A percentile compares a stretch with the other conserved stretches of the same genome.
phyloP scores from a whole-genome alignment of 2,888 invertebrate species.

The Drosophila fulvimacula region DNA sequence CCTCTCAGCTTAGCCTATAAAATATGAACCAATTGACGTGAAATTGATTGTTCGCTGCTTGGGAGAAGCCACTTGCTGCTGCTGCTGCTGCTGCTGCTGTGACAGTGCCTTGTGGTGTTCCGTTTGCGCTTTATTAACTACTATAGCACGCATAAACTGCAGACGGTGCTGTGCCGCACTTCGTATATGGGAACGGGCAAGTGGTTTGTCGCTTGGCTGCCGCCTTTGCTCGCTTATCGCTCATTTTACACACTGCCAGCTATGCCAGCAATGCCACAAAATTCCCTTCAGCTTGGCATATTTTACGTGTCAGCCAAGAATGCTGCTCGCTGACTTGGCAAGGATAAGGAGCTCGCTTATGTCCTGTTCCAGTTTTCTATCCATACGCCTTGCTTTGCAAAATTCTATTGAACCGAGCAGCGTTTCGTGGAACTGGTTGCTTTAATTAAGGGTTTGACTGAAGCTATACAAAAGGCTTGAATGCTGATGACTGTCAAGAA shows the following conservation, averaged over 20 bases:
- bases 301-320: conserved; percentile 61
- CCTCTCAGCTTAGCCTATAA: conserved; percentile 59
- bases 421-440: conserved; percentile 8
- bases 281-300: conserved; percentile 69
- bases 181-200: conserved; percentile 1
- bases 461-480: conserved; percentile 43
- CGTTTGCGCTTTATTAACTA: conserved; percentile 71
- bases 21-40: conserved; percentile 78
- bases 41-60: conserved; percentile 74
- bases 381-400: conserved; percentile 6
- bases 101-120: conserved; percentile 58
- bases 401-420: conserved; percentile 29
- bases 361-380: conserved; percentile 16
- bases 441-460: conserved; percentile 63
- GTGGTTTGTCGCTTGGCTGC: conserved; percentile 21
- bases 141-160: conserved; percentile 67
- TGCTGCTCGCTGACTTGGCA: conserved; percentile 44
- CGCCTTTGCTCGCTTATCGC: conserved; percentile 70
- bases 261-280: conserved; percentile 73
- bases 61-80: conserved; percentile 6
- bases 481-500: background rate
- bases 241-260: conserved; percentile 75
- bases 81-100: conserved; percentile 26
- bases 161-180: conserved; percentile 36
- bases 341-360: conserved; percentile 59